Conservation (phyloP, 2,888 invertebrate species). For the Exocentrus adspersus region DNA sequence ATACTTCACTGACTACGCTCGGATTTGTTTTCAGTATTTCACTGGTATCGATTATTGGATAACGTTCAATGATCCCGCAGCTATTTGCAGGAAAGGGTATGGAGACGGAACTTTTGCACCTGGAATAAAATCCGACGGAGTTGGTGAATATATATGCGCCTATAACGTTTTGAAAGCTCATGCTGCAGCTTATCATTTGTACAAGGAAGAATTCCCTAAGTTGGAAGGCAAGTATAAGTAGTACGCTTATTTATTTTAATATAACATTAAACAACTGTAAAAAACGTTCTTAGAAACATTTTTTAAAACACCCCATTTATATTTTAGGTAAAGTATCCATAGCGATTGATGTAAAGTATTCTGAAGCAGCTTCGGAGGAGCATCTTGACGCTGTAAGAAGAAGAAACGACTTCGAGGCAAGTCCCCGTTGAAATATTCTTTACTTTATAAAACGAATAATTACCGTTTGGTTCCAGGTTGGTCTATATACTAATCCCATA, state of each 20-base stretch:
- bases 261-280: no score
- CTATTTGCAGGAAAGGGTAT: slow-evolving; percentile 54
- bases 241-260: not conserved
- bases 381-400: slow-evolving; percentile 69
- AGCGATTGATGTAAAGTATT: slow-evolving; percentile 67
- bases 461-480: slow-evolving; percentile 41
- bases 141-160: slow-evolving; percentile 70
- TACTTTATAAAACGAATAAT: not conserved
- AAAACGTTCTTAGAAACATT: no score
- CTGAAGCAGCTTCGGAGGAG: slow-evolving; percentile 67
- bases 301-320: no score
- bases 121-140: slow-evolving; percentile 63
- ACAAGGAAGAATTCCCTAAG: not conserved
- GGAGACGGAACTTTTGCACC: slow-evolving; percentile 62
- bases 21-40: slow-evolving; percentile 66
- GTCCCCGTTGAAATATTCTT: not conserved
- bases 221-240: not conserved
- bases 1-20: slow-evolving; percentile 70
- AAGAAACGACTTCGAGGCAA: slow-evolving; percentile 67
- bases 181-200: slow-evolving; percentile 66
- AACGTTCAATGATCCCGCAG: slow-evolving; percentile 66
- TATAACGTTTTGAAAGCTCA: slow-evolving; percentile 74
- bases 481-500: slow-evolving; percentile 67
- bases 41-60: slow-evolving; percentile 66
- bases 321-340: slow-evolving; percentile 5